Evolutionary conservation across 2,888 invertebrate genomes (phyloP).

Genomic region (Apamea sordens): DNA sequence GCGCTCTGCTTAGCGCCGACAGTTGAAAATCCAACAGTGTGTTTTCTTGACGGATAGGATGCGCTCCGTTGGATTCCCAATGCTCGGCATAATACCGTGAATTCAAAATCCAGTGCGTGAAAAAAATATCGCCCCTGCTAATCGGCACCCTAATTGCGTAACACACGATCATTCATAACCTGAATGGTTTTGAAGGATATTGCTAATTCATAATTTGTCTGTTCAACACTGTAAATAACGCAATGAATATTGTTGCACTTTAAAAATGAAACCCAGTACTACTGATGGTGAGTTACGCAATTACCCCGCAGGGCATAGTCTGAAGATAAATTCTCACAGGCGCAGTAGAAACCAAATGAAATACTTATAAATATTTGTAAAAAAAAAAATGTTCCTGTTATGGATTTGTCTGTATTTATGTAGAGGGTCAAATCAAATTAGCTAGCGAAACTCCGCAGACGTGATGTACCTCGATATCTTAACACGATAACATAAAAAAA

Average conservation of each 20-base stretch:
- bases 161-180: no score
- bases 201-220: no score
- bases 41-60: no score
- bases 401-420: conserved; percentile 82
- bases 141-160: no score
- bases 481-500: neutral
- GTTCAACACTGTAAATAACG: no score
- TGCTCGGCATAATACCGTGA: no score
- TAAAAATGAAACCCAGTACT: no score
- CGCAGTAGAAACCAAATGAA: conserved; percentile 65
- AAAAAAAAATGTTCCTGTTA: conserved; percentile 81
- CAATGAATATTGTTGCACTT: no score
- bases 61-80: no score
- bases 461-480: neutral
- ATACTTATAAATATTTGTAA: conserved; percentile 67
- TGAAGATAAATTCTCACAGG: conserved; percentile 1
- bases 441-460: neutral
- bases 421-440: conserved; percentile 10
- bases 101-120: no score
- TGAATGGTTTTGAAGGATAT: no score
- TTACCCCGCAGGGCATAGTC: neutral
- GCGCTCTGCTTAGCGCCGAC: neutral
- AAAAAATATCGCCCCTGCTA: neutral
- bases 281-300: no score
- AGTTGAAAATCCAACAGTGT: neutral